phyloP scores from a whole-genome alignment of 2,113 vertebrate genomes.

The Caranx melampygus region DNA sequence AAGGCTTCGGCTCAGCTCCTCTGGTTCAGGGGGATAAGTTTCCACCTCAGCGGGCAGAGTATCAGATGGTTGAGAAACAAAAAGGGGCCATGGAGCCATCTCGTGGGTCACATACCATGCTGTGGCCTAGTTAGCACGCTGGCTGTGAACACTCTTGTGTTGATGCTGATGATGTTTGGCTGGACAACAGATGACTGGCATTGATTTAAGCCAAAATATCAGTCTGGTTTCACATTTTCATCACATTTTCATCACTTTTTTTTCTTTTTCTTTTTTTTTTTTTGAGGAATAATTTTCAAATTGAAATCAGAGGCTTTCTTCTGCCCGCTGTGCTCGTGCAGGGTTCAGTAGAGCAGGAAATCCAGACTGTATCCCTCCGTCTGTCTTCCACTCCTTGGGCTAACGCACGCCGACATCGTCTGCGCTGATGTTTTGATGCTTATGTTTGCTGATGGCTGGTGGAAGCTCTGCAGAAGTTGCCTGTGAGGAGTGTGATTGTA shows the following conservation, averaged over 20 bases:
- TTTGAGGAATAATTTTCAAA: not conserved
- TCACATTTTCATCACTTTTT: constrained; percentile 4
- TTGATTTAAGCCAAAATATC: not conserved
- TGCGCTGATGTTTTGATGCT: constrained; percentile 59
- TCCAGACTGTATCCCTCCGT: constrained; percentile 23
- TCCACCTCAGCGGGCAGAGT: constrained; percentile 74
- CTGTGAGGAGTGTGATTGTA: constrained; percentile 39
- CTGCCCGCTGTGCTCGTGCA: not conserved
- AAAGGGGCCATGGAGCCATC: constrained; percentile 73
- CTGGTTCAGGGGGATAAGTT: constrained; percentile 57
- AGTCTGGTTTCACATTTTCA: not conserved
- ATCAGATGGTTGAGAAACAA: constrained; percentile 77
- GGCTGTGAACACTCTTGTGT: constrained; percentile 63
- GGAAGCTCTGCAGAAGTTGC: constrained; percentile 51
- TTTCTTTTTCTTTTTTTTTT: not conserved
- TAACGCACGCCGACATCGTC: not conserved
- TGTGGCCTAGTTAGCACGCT: constrained; percentile 77
- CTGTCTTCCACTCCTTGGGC: constrained; percentile 33
- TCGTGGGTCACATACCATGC: constrained; percentile 73
- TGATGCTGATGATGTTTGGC: constrained; percentile 63
- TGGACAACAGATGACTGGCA: not conserved
- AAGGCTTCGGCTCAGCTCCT: constrained; percentile 52
- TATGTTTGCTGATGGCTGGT: constrained; percentile 55
- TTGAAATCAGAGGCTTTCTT: not conserved
- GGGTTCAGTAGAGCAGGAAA: constrained; percentile 42